These are phyloP conservation scores for Sphaeramia orbicularis DNA, from an alignment of 2,797 vertebrate species.

Conservation along the genomic window DNA sequence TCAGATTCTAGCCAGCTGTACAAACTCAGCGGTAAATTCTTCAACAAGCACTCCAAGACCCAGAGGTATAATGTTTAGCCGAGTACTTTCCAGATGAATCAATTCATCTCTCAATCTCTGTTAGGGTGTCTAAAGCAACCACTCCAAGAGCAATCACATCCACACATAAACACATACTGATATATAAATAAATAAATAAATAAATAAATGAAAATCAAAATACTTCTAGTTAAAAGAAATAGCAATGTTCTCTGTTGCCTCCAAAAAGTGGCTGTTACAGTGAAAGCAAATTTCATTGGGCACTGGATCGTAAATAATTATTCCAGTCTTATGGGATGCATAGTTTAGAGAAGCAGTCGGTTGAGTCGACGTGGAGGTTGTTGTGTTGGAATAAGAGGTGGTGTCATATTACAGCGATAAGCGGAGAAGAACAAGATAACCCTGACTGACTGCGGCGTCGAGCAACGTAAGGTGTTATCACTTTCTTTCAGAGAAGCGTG, in stretches of 20 bases:
- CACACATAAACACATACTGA: slow-evolving; percentile 6
- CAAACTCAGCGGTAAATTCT: slow-evolving; percentile 8
- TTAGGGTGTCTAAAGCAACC: slow-evolving; percentile 34
- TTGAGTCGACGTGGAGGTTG: slow-evolving; percentile 43
- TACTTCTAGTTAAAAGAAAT: slow-evolving; percentile 41
- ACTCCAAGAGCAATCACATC: slow-evolving; percentile 4
- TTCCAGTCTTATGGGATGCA: slow-evolving; percentile 36
- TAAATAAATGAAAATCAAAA: slow-evolving; percentile 38
- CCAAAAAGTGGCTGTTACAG: slow-evolving; percentile 17
- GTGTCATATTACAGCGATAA: slow-evolving; percentile 80
- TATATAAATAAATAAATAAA: slow-evolving; percentile 33
- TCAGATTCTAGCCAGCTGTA: neutral
- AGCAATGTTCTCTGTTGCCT: slow-evolving; percentile 31
- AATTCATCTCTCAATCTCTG: slow-evolving; percentile 33
- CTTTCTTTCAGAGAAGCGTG: slow-evolving; percentile 42
- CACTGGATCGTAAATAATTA: slow-evolving; percentile 61
- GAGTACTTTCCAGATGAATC: slow-evolving; percentile 31
- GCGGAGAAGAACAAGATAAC: slow-evolving; percentile 77
- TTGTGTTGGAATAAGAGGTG: slow-evolving; percentile 69
- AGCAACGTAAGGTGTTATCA: slow-evolving; percentile 67
- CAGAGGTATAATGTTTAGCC: neutral
- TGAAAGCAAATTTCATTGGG: slow-evolving; percentile 55
- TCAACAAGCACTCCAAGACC: slow-evolving; percentile 8
- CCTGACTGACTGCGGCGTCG: slow-evolving; percentile 60
- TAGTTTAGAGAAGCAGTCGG: slow-evolving; percentile 26